A percentile compares a stretch with the other conserved stretches of the same genome.
phyloP scores from a whole-genome alignment of 64 coral and sea anemone species.

The Trachythela sp. region DNA sequence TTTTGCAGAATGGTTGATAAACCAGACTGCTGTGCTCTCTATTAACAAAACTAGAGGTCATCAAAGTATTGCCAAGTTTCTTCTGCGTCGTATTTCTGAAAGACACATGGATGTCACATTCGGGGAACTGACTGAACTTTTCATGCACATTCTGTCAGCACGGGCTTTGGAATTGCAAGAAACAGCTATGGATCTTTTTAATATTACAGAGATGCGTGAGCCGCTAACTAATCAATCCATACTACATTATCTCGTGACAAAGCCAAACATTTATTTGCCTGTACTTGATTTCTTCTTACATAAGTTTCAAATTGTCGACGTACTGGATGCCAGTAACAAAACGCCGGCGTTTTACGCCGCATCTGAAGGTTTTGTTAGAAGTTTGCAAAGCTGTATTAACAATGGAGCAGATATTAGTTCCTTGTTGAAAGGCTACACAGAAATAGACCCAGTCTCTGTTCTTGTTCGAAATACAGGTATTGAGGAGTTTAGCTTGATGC shows the following conservation, averaged over 20 bases:
- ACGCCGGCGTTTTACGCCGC: background rate
- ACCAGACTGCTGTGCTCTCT: background rate
- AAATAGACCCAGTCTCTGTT: background rate
- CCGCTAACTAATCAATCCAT: background rate
- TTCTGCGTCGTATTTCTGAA: background rate
- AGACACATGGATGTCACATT: background rate
- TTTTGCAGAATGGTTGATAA: background rate
- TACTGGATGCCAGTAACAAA: background rate
- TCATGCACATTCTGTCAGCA: background rate
- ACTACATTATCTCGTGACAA: background rate
- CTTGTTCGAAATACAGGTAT: background rate
- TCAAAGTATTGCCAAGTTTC: background rate
- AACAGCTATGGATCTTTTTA: background rate
- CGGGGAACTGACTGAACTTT: background rate
- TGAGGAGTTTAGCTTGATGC: background rate
- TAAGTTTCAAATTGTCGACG: background rate
- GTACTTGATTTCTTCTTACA: background rate
- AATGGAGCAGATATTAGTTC: background rate
- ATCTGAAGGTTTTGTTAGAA: background rate
- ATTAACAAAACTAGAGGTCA: conserved; percentile 12
- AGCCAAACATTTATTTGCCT: background rate
- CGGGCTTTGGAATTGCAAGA: background rate
- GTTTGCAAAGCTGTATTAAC: background rate
- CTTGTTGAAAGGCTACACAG: background rate
- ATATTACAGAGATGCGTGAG: background rate